phyloP scores from a whole-genome alignment of 2,797 vertebrate genomes.

The Micrastur ruficollis region DNA sequence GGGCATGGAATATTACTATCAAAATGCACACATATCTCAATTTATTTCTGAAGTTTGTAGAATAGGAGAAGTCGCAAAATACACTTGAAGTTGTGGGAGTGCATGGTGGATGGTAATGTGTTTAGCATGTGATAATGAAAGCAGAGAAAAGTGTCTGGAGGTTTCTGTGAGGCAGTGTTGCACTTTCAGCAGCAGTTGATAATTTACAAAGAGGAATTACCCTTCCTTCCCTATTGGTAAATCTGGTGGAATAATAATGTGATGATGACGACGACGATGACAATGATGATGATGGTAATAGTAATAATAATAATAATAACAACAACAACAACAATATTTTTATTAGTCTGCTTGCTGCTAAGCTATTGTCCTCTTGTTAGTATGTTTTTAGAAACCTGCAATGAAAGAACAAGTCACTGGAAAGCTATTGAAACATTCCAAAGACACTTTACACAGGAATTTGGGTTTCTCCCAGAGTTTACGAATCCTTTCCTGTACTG shows the following conservation, averaged over 20 bases:
- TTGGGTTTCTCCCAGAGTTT: neutral
- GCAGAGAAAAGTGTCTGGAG: neutral
- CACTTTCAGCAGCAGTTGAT: neutral
- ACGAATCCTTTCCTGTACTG: neutral
- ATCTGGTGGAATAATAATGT: neutral
- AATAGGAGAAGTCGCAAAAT: neutral
- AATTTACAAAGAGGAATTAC: neutral
- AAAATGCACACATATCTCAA: neutral
- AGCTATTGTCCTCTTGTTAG: neutral
- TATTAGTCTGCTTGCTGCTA: neutral
- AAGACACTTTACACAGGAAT: neutral
- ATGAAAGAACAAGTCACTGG: neutral
- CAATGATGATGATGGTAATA: rapidly evolving
- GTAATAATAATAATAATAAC: too few species aligned
- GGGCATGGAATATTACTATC: neutral
- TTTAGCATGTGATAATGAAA: neutral
- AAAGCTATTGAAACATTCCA: neutral
- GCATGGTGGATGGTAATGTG: neutral
- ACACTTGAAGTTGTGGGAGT: neutral
- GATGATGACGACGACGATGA: neutral
- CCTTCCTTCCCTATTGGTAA: neutral
- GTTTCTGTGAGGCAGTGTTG: neutral
- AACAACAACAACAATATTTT: neutral
- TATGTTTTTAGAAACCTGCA: neutral
- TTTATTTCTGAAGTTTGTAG: neutral